Conservation (phyloP, 2,113 vertebrate genomes). For the Rafetus swinhoei region DNA sequence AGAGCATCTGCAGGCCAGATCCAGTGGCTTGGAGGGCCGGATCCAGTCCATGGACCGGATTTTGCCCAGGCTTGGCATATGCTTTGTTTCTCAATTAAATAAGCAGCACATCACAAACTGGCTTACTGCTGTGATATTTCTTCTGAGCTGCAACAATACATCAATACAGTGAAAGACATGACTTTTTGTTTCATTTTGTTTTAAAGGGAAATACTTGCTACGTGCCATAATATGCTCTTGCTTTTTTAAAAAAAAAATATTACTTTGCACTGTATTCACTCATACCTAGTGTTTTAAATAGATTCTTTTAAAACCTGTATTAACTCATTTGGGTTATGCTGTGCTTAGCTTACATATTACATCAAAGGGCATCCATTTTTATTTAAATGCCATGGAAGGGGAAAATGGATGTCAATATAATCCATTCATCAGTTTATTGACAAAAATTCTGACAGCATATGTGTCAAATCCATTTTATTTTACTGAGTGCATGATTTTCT, state of each 20-base stretch:
- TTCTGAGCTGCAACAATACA: neutral
- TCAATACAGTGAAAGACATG: neutral
- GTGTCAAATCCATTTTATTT: neutral
- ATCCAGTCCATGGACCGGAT: no score
- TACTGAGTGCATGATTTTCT: neutral
- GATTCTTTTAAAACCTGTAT: neutral
- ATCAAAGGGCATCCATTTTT: neutral
- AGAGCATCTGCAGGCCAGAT: no score
- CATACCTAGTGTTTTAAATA: neutral
- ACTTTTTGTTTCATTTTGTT: neutral
- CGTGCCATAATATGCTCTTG: neutral
- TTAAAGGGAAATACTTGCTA: neutral
- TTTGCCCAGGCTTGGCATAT: neutral
- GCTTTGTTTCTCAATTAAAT: neutral
- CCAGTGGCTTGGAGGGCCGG: no score
- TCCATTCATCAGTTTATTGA: neutral
- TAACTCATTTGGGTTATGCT: neutral
- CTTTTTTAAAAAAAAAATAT: neutral
- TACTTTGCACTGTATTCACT: neutral
- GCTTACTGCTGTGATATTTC: neutral
- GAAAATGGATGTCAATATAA: neutral
- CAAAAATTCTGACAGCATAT: neutral
- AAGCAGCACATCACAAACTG: constrained; percentile 6
- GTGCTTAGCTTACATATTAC: neutral
- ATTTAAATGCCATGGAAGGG: neutral